Evolutionary conservation across 2,797 vertebrate species (phyloP).

Genomic region (Morus bassanus): DNA sequence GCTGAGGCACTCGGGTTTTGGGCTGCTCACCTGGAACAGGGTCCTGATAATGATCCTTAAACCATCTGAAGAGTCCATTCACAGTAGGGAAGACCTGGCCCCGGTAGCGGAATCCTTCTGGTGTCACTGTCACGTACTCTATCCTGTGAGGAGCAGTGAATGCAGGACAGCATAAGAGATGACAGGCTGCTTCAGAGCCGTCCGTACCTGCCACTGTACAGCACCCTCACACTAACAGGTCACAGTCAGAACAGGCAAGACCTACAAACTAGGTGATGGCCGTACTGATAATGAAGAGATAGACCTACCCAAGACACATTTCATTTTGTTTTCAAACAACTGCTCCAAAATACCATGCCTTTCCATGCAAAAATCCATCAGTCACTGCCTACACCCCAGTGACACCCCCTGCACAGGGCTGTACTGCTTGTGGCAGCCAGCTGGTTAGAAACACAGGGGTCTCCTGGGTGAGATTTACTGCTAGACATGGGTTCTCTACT

Average conservation of each 20-base stretch:
- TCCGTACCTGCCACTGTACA: background rate
- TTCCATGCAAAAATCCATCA: background rate
- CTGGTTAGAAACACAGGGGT: background rate
- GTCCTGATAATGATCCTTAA: slow-evolving; percentile 99
- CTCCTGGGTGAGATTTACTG: background rate
- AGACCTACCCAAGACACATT: background rate
- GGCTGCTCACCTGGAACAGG: slow-evolving; percentile 88
- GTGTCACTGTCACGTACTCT: slow-evolving; percentile 96
- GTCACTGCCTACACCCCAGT: background rate
- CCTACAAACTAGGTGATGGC: background rate
- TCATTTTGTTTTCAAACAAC: background rate
- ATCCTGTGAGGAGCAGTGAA: slow-evolving; percentile 74
- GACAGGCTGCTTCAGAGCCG: background rate
- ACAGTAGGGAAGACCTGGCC: slow-evolving; percentile 94
- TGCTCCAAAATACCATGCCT: background rate
- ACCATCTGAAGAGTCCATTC: slow-evolving; percentile 97
- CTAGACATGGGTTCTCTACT: background rate
- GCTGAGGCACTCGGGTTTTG: background rate
- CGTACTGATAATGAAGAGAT: fast-evolving
- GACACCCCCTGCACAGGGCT: background rate
- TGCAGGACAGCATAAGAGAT: background rate
- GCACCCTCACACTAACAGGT: background rate
- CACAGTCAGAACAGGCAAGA: background rate
- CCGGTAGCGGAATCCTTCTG: slow-evolving; percentile 96
- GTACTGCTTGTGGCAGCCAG: background rate